phyloP scores from a whole-genome alignment of 1,140 invertebrate genomes.

The Microplitis mediator region DNA sequence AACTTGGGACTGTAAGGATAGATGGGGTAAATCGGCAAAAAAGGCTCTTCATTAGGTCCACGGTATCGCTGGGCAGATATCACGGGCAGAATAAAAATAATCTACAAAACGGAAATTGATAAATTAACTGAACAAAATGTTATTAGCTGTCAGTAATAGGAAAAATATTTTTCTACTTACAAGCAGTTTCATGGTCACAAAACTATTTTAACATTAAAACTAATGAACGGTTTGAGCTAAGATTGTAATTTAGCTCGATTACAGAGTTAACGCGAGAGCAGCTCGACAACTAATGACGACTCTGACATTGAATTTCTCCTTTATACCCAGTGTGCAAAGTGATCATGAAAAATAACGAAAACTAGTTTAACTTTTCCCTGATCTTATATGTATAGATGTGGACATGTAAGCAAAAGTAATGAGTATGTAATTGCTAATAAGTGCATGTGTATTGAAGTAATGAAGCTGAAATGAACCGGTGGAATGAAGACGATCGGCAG shows the following conservation, averaged over 20 bases:
- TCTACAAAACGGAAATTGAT: conserved; percentile 35
- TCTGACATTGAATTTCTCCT: conserved; percentile 60
- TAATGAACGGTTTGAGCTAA: background rate
- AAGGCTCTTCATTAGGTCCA: conserved; percentile 52
- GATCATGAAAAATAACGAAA: conserved; percentile 53
- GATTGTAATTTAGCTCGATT: background rate
- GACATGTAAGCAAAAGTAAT: background rate
- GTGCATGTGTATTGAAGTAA: no score
- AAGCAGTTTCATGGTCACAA: background rate
- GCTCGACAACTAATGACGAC: conserved; percentile 52
- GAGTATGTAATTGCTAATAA: background rate
- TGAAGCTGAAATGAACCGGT: no score
- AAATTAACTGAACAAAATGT: no score
- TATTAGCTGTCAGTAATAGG: background rate
- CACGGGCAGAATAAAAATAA: conserved; percentile 38
- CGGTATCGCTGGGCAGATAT: conserved; percentile 43
- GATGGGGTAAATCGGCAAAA: conserved; percentile 55
- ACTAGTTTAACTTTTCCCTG: conserved; percentile 60
- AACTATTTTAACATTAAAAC: background rate
- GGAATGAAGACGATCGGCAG: background rate
- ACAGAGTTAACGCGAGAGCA: conserved; percentile 22
- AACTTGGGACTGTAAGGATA: conserved; percentile 56
- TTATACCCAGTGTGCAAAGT: conserved; percentile 47
- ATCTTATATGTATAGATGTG: background rate
- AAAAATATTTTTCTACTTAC: background rate